Evolutionary conservation across 2,797 vertebrate species (phyloP).

Genomic region (Argentina silus): DNA sequence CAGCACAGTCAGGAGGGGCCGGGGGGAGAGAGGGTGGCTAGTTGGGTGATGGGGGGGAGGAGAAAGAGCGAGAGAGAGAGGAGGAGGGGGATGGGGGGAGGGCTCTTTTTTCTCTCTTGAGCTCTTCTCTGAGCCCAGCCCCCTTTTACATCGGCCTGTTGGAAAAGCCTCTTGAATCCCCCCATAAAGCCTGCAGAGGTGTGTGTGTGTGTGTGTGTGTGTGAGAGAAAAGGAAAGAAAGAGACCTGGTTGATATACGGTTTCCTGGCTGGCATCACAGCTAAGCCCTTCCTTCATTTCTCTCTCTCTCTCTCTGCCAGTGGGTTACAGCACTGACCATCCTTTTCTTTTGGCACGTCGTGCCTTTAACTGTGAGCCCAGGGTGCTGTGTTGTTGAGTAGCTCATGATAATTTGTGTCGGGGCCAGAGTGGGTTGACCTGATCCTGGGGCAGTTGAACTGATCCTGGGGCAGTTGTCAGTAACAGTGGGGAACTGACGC

Average conservation of each 20-base stretch:
- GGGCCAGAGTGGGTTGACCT: constrained; percentile 19
- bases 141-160: constrained; percentile 72
- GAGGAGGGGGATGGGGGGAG: constrained; percentile 50
- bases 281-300: constrained; percentile 48
- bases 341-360: constrained; percentile 38
- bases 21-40: constrained; percentile 66
- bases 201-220: constrained; percentile 49
- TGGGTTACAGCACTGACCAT: constrained; percentile 36
- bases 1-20: constrained; percentile 72
- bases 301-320: constrained; percentile 48
- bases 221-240: background rate
- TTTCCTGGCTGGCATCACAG: constrained; percentile 75
- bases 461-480: constrained; percentile 40
- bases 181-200: constrained; percentile 69
- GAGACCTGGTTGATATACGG: constrained; percentile 75
- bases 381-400: constrained; percentile 43
- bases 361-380: constrained; percentile 54
- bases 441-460: constrained; percentile 41
- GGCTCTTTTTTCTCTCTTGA: constrained; percentile 46
- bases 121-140: constrained; percentile 62
- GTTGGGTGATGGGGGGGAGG: constrained; percentile 54
- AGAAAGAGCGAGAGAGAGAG: constrained; percentile 41
- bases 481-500: background rate
- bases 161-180: constrained; percentile 71
- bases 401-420: constrained; percentile 54